Percentiles rank a stretch among this genome's conserved stretches.
Conservation (phyloP, 2,888 invertebrate genomes). For the Trichogramma dendrolimi region DNA sequence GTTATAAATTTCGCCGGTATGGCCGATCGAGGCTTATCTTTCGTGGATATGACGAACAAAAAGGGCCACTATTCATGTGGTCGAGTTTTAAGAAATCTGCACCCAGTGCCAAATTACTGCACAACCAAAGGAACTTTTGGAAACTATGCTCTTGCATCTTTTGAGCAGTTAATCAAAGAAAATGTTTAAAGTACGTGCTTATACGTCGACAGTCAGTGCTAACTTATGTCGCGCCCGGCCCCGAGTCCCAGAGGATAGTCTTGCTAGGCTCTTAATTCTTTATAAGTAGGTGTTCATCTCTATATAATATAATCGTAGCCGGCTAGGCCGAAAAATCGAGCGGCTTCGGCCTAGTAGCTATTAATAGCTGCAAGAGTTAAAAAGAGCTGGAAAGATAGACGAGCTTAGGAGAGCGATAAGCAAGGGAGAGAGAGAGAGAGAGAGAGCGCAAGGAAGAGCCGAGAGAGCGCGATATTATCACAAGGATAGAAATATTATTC, state of each 20-base stretch:
- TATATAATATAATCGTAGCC: conserved; percentile 1
- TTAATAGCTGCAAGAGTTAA: too few species aligned
- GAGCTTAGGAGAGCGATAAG: not conserved
- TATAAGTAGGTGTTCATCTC: conserved; percentile 9
- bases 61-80: too few species aligned
- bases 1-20: too few species aligned
- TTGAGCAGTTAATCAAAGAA: conserved; percentile 24
- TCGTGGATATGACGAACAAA: too few species aligned
- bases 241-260: conserved; percentile 16
- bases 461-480: conserved; percentile 47
- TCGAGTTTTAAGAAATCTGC: too few species aligned
- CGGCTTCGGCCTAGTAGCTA: not conserved
- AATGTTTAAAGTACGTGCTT: conserved; percentile 10
- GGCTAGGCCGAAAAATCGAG: conserved; percentile 7
- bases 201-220: not conserved
- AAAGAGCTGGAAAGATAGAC: too few species aligned
- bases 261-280: conserved; percentile 21
- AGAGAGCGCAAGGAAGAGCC: conserved; percentile 6
- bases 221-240: not conserved
- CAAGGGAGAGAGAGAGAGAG: not conserved
- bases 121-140: too few species aligned
- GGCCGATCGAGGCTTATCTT: too few species aligned
- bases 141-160: conserved; percentile 5
- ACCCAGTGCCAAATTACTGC: too few species aligned
- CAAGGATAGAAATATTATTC: conserved; percentile 48